Base-by-base conservation (phyloP, 37 sponge, comb jelly and placozoan genomes). In the Chondrosia reniformis region DNA sequence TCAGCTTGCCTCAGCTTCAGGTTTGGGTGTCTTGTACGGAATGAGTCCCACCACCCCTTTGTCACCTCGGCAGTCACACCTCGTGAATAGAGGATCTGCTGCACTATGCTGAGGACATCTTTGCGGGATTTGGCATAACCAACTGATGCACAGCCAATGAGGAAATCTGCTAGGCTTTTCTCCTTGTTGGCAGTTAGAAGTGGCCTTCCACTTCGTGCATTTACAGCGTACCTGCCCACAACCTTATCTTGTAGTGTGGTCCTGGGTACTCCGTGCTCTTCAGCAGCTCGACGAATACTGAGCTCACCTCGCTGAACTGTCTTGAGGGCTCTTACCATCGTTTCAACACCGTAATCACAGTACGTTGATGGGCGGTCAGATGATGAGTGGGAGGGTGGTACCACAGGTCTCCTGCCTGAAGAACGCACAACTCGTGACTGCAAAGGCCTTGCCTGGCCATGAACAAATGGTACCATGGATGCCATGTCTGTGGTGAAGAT, bases 261-360 rank as follows among this genome's bases (percentile, higher is more conserved):
- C 55, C 33, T 76, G 76, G 76, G 57, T 1, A 76, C 37, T 76
- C 76, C 76, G 37, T 76, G 52, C 76, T 49, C 36, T 32, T 76
- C 76, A 2, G 76, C 76, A 1, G 57, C 76, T 7, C 72, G n/a
- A 10, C 72, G 31, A 21, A 69, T 40, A 39, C 72, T 69, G 25
- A 69, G 1, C 22, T 39, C 36, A 17, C 22, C 43, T 69, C 22
- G 37, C 22, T 37, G 22, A 69, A 69, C 72, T 40, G 72, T 44
- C 10, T 40, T 25, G 1, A 69, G 5, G 3, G 72, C 72, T 40
- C 9, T 69, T 25, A 34, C 41, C 41, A 69, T 40, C 12, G 8
- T 34, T 37, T 69, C 72, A 39, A 10, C n/a, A 17, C 43, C 42
- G 24, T 69, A 69, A 21, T 6, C 42, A 0, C 72, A 10, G 9